Conservation (phyloP, 2,888 invertebrate genomes). For the Lasioglossum oenotherae region DNA sequence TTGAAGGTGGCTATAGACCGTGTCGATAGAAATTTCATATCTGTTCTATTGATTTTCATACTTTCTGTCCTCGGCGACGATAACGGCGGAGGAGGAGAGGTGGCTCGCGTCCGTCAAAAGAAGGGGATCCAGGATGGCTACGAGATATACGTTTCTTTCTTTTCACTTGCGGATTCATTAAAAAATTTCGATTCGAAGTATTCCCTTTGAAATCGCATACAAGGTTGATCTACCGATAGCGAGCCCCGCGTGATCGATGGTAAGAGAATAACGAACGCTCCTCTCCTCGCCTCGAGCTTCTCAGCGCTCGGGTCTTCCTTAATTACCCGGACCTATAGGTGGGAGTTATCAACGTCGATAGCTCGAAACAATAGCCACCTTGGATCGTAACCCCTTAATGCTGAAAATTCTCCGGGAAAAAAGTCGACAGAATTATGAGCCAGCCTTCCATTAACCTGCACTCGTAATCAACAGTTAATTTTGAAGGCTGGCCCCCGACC, state of each 20-base stretch:
- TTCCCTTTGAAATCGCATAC: slow-evolving; percentile 47
- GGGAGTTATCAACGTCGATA: slow-evolving; percentile 71
- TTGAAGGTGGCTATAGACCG: neutral
- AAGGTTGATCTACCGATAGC: slow-evolving; percentile 46
- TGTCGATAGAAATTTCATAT: slow-evolving; percentile 13
- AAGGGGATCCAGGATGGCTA: slow-evolving; percentile 12
- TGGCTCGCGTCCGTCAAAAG: neutral
- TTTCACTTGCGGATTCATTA: slow-evolving; percentile 45
- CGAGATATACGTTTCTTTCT: slow-evolving; percentile 9
- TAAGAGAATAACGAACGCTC: slow-evolving; percentile 64
- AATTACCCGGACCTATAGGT: slow-evolving; percentile 70
- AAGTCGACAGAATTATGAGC: slow-evolving; percentile 59
- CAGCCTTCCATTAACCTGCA: slow-evolving; percentile 42
- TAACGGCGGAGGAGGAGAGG: neutral
- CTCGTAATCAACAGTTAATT: slow-evolving; percentile 45
- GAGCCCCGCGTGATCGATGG: slow-evolving; percentile 52
- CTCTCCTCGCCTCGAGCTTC: slow-evolving; percentile 53
- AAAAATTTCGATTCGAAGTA: slow-evolving; percentile 50
- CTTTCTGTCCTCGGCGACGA: neutral
- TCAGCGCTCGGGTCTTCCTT: slow-evolving; percentile 62
- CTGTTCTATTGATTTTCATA: slow-evolving; percentile 20
- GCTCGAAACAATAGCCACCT: slow-evolving; percentile 71
- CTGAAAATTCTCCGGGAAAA: slow-evolving; percentile 48
- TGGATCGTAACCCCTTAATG: slow-evolving; percentile 53
- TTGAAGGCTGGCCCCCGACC: neutral